These are phyloP conservation scores for Drosophila lacicola DNA, from an alignment of 2,888 invertebrate genomes.

Conservation along the genomic window DNA sequence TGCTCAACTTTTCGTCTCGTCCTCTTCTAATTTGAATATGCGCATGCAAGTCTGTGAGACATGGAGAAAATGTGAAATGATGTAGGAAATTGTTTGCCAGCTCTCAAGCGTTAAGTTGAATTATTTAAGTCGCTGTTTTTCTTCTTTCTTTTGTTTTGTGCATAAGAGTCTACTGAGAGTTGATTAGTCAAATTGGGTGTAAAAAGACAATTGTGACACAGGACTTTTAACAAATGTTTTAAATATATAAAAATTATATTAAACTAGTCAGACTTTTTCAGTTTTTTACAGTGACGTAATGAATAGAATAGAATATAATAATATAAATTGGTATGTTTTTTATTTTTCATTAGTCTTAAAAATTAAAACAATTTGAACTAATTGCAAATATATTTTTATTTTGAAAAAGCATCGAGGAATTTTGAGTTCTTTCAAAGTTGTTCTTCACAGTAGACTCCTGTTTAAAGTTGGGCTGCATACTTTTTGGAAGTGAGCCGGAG, in stretches of 20 bases:
- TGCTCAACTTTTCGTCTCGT: constrained; percentile 12
- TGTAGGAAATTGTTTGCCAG: constrained; percentile 41
- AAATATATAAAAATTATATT: too few species aligned
- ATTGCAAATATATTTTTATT: not conserved
- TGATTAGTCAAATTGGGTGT: not conserved
- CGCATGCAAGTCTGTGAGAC: constrained; percentile 17
- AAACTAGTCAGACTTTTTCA: too few species aligned
- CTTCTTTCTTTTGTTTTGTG: too few species aligned
- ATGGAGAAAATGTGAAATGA: constrained; percentile 36
- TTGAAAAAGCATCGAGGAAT: constrained; percentile 3
- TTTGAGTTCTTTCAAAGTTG: not conserved
- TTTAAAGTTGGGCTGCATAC: constrained; percentile 32
- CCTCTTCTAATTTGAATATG: constrained; percentile 41
- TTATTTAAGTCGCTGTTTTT: constrained; percentile 1
- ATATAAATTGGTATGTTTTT: too few species aligned
- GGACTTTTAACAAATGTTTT: too few species aligned
- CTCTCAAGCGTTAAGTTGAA: constrained; percentile 29
- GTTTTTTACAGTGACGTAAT: too few species aligned
- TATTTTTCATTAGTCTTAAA: too few species aligned
- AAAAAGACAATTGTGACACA: not conserved
- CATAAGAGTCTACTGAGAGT: not conserved
- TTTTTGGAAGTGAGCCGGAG: constrained; percentile 28
- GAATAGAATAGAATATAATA: too few species aligned
- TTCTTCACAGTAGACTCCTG: not conserved
- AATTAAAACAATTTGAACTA: not conserved